Base-by-base conservation (phyloP, 2,113 vertebrate species). In the Limnothrissa miodon region DNA sequence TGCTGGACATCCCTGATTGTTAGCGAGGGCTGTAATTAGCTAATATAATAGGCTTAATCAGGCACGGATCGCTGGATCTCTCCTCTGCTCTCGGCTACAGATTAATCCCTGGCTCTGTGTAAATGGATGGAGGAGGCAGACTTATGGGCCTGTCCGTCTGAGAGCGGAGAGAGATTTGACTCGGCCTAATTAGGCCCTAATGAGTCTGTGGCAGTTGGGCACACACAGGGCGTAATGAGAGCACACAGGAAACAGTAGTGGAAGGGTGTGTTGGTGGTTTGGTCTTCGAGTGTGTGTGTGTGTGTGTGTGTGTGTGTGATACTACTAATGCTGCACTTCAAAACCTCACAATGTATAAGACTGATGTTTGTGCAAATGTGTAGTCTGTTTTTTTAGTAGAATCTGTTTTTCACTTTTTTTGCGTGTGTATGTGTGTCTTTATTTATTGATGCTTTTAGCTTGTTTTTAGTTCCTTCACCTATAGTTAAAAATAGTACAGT, bases 21-120 rank as follows among this genome's bases (percentile, higher is more conserved):
- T 93, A 95, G 93, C 95, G 93, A 93, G 95, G 94, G 91, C 91
- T 92, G 95, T 95, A 95, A 96, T 94, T 95, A 95, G 91, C 87
- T 92, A 93, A 95, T 92, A 90, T 94, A 95, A 94, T 95, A 89
- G 93, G 93, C 91, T 91, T 85, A 91, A 90, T 89, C 92, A 94
- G 92, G 93, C 93, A 92, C 91, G 92, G 90, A 94, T 94, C 93
- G 91, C 92, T 80, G 89, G 91, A 94, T 92, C 92, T 91, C 87
- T 94, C 79, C 86, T 90, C 95, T 95, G 93, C 92, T 85, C 94
- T 95, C 93, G 93, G 88, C 91, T 87, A 86, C 93, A 95, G 95
- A 96, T 96, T 94, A 91, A 80, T 95, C 93, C 90, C 79, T 56
- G 13, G 74, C 88, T 90, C 93, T 94, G 90, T 93, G 90, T 92